Base-by-base conservation (phyloP, 1,140 invertebrate species). In the Tetramorium parvispinum region DNA sequence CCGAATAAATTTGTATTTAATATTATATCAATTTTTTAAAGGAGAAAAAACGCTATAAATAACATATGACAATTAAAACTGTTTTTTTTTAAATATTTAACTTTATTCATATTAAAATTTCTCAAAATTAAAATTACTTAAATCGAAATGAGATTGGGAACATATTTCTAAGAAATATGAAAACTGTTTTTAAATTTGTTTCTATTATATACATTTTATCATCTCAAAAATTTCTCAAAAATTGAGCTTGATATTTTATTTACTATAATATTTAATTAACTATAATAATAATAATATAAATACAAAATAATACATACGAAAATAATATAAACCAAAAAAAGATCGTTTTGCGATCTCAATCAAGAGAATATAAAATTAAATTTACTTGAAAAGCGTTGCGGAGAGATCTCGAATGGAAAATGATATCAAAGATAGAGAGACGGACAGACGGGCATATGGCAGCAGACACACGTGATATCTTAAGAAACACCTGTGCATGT, bases 401-500 rank as follows among this genome's bases (percentile, higher is more conserved):
- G 71, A 24, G 37, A 63, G 75, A 68, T 63, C 24, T 32, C 5
- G 43, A 66, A 7, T 40, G 59, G 24, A 53, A 16, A 46, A 8
- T 43, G 65, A 83, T 73, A 83, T 89, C 57, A 40, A 83, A 77
- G 11, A 59, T 11, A 43, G 43, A 40, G 16, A 10, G 59, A 53
- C 51, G 51, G 51, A 32, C 71, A 85, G 37, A 73, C 76, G 57
- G n/a, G 73, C 59, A 37, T 51, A n/a, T 53, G 66, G 79, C 8
- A 78, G 21, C 46, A 79, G 46, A 43, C 57, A 24, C 94, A 94
- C 92, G 92, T 94, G 93, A 94, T 83, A 83, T 94, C 94, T 85
- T 61, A 49, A 90, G 88, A 93, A 95, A 95, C 94, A 95, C 94
- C 94, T 95, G 94, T 94, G 90, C 94, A 94, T 93, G 92, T 93